Evolutionary conservation across 1,140 invertebrate genomes (phyloP), one percentile per base, ranked within the genome.

Genomic region (Macrosteles quadrilineatus): DNA sequence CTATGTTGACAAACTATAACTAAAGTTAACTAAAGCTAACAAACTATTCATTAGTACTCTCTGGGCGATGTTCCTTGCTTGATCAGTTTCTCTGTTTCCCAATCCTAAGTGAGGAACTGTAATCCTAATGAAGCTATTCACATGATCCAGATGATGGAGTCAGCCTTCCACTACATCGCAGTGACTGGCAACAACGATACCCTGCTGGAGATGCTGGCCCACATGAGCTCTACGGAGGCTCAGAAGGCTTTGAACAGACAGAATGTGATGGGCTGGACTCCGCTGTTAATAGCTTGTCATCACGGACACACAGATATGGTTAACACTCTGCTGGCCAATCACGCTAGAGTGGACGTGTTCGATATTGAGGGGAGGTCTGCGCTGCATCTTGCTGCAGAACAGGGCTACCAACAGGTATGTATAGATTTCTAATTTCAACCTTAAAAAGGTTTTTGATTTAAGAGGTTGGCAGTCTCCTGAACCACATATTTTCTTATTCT

Each of bases 291-390:
- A 71, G 98, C 98, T 12, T 91, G 91, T 72, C 87, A 94, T 77
- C 80, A 82, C 73, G 84, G 81, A 64, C 77, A 78, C 43, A 75
- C 73, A 70, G 74, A 76, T 19, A 73, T 78, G 70, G 77, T 96
- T 0, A 94, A 89, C 74, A 97, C 91, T 64, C 84, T 97, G 32
- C 82, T 98, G 53, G 85, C 89, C 25, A 95, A 96, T 79, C 94
- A 97, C 80, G 97, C 97, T 1, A 88, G 98, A 78, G 98, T 99
- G 6, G 98, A 99, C 81, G 97, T 99, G 0, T 99, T 99, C 80
- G 98, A 99, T 79, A 90, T 91, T 72, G 96, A 98, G 80, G 96
- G 96, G 12, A 86, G 96, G 75, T 97, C 96, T 0, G 96, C 96
- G 0, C 83, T 99, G 45, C 98, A 99, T 81, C 83, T 99, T 69